Percentiles rank a stretch among this genome's conserved stretches.
These are phyloP conservation scores for Sebastiscus tertius DNA, from an alignment of 2,797 vertebrate species.

Conservation along the genomic window DNA sequence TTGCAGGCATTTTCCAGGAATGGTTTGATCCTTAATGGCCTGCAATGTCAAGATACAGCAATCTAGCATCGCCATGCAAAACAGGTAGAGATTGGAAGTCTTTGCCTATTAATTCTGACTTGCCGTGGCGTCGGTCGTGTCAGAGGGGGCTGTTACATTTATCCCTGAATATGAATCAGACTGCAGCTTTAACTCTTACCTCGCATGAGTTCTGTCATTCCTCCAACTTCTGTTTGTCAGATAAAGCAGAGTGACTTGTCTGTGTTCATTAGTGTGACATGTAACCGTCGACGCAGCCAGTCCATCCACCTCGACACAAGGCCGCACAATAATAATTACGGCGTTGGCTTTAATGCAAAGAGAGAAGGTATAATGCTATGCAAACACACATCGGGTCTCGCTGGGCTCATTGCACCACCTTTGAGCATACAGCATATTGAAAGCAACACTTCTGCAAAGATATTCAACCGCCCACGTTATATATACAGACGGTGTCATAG, in stretches of 20 bases:
- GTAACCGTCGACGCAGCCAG: not conserved
- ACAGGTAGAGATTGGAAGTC: not conserved
- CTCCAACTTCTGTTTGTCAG: not conserved
- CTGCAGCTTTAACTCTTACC: not conserved
- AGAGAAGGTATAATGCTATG: not conserved
- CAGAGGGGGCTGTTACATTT: slow-evolving; percentile 25
- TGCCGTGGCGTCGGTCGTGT: not conserved
- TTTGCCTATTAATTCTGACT: slow-evolving; percentile 18
- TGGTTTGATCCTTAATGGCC: slow-evolving; percentile 39
- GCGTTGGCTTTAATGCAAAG: not conserved
- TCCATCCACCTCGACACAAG: slow-evolving; percentile 9
- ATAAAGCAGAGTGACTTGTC: not conserved
- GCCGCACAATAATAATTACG: slow-evolving; percentile 26
- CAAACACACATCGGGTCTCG: not conserved
- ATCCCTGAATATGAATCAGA: slow-evolving; percentile 28
- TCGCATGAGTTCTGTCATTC: not conserved
- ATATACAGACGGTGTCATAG: not conserved
- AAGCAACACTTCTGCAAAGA: not conserved
- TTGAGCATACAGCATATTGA: not conserved
- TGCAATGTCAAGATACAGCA: slow-evolving; percentile 19
- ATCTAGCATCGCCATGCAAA: slow-evolving; percentile 6
- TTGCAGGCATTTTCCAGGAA: slow-evolving; percentile 32
- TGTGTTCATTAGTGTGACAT: slow-evolving; percentile 12
- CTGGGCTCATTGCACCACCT: not conserved
- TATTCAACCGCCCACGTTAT: not conserved